Conservation (phyloP, 2,888 invertebrate genomes). For the Drosophila seclusa region DNA sequence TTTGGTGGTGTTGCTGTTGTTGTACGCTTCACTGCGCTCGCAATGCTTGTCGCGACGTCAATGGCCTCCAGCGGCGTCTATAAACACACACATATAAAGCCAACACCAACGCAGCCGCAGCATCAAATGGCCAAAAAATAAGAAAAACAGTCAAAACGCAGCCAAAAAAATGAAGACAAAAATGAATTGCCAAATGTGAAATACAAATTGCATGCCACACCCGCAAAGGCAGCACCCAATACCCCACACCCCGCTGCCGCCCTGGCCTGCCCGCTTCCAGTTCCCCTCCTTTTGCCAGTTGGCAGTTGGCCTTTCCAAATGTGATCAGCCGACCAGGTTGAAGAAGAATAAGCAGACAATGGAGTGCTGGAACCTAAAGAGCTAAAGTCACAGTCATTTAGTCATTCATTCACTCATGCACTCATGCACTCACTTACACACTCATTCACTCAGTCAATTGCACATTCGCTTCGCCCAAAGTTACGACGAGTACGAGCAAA, state of each 20-base stretch:
- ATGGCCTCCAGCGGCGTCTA: slow-evolving; percentile 66
- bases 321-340: slow-evolving; percentile 14
- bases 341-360: slow-evolving; percentile 24
- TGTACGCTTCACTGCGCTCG: slow-evolving; percentile 68
- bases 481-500: slow-evolving; percentile 34
- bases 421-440: slow-evolving; percentile 31
- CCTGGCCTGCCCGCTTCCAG: neutral
- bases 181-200: slow-evolving; percentile 72
- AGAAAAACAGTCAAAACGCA: slow-evolving; percentile 41
- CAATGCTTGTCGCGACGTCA: slow-evolving; percentile 54
- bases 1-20: slow-evolving; percentile 27
- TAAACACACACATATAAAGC: slow-evolving; percentile 13
- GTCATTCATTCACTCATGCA: slow-evolving; percentile 34
- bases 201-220: slow-evolving; percentile 73
- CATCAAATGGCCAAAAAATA: slow-evolving; percentile 54
- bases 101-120: slow-evolving; percentile 30
- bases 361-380: slow-evolving; percentile 13
- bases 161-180: slow-evolving; percentile 23
- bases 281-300: neutral
- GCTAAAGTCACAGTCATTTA: slow-evolving; percentile 25
- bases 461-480: slow-evolving; percentile 40
- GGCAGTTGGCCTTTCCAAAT: slow-evolving; percentile 63
- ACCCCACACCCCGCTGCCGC: neutral
- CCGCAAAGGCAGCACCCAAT: slow-evolving; percentile 32
- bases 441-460: slow-evolving; percentile 48